phyloP scores from a whole-genome alignment of 2,797 vertebrate species.

The Microchirus variegatus region DNA sequence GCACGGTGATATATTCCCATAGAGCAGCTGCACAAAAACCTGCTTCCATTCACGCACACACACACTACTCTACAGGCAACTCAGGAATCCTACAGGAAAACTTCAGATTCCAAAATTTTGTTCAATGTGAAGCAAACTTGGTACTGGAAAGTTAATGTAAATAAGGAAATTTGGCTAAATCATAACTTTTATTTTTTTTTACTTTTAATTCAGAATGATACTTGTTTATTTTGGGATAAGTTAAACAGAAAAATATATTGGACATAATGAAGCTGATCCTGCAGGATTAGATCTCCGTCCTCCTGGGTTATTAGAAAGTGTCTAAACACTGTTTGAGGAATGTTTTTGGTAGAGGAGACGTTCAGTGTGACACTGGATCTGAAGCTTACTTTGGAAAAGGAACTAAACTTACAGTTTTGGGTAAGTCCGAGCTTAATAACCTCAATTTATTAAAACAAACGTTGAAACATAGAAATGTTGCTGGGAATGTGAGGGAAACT shows the following conservation, averaged over 20 bases:
- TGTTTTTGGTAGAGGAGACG: constrained; percentile 57
- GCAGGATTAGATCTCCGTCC: constrained; percentile 1
- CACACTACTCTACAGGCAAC: constrained; percentile 6
- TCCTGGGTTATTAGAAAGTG: constrained; percentile 5
- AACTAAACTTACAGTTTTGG: constrained; percentile 71
- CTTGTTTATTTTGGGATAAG: not conserved
- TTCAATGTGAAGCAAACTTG: not conserved
- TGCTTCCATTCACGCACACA: constrained; percentile 43
- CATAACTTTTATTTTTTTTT: not conserved
- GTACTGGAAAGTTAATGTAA: not conserved
- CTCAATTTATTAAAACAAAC: not conserved
- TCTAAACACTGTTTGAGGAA: constrained; percentile 3
- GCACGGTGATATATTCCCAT: constrained; percentile 86
- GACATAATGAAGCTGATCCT: not conserved
- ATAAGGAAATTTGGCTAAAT: not conserved
- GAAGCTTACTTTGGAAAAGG: constrained; percentile 61
- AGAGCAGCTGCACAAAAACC: constrained; percentile 90
- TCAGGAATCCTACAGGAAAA: not conserved
- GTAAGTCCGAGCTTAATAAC: constrained; percentile 49
- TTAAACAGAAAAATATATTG: not conserved
- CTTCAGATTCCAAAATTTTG: not conserved
- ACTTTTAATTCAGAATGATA: not conserved
- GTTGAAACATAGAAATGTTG: not conserved
- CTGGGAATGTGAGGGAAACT: not conserved
- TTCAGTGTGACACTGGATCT: constrained; percentile 65